A percentile compares a stretch with the other conserved stretches of the same genome.
These are phyloP conservation scores for Hirudo medicinalis DNA, from an alignment of 1,140 invertebrate species.

Conservation along the genomic window DNA sequence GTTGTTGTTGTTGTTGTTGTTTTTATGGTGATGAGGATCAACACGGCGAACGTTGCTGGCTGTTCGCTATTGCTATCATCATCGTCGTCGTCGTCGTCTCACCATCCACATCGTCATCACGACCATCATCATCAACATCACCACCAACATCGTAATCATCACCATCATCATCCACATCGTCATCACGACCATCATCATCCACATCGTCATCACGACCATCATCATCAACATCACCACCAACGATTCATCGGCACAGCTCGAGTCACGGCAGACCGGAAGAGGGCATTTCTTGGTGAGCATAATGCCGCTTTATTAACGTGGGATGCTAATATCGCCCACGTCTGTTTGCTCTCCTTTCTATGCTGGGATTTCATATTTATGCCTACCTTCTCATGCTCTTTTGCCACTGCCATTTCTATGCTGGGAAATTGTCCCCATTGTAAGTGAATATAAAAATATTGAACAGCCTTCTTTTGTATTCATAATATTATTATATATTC, in stretches of 20 bases:
- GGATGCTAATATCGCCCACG: slow-evolving; percentile 10
- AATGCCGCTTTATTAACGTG: slow-evolving; percentile 12
- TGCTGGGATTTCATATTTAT: neutral
- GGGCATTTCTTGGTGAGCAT: neutral
- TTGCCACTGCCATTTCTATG: neutral
- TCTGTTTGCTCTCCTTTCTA: neutral
- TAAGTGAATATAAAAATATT: too few relatives aligned
- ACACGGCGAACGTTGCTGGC: too few relatives aligned
- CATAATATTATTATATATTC: too few relatives aligned
- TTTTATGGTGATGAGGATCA: too few relatives aligned
- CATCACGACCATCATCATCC: neutral
- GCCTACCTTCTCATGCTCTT: neutral
- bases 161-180: neutral
- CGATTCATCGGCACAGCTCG: too few relatives aligned
- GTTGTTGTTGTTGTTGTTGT: too few relatives aligned
- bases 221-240: too few relatives aligned
- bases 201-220: too few relatives aligned
- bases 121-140: too few relatives aligned
- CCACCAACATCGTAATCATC: too few relatives aligned
- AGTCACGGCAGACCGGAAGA: neutral
- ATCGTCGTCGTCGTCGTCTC: neutral
- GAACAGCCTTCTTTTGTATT: too few relatives aligned
- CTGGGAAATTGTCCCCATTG: too few relatives aligned
- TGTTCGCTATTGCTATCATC: neutral
- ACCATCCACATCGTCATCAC: neutral